Base-by-base conservation (phyloP, 1,140 invertebrate genomes). In the Drosophila subpulchrella region DNA sequence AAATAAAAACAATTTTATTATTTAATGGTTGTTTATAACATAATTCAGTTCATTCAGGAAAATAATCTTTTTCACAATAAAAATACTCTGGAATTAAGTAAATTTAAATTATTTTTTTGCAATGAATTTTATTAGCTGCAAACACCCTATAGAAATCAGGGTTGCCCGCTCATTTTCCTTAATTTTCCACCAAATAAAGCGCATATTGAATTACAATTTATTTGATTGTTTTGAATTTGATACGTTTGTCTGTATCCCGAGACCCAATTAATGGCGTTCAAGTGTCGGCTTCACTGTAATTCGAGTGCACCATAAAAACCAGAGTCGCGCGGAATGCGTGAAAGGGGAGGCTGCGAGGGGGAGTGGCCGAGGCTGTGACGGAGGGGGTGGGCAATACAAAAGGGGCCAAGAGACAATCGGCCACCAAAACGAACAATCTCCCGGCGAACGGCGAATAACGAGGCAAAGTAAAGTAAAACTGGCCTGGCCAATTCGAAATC, bases 401-500 rank as follows among this genome's bases (percentile, higher is more conserved):
- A 41, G 55, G 63, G 76, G 17, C 41, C n/a, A 57, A 66, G 67
- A 41, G 70, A 74, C 75, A 57, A 62, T 54, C 63, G 61, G 59
- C 48, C 13, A 51, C 27, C n/a, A 54, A 15, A 54, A 47, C 55
- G 32, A 74, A 65, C 60, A 61, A 67, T 75, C 60, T 65, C n/a
- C 15, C 38, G 32, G 20, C 38, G n/a, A 66, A 55, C 36, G 53
- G 20, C 44, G 34, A 50, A 38, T 44, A 36, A 60, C 41, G 41
- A 68, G 56, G 54, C 60, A 20, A 32, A 62, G 60, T 62, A 53
- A 51, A 75, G 60, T 62, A 53, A 51, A 75, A 54, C 61, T 60
- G 60, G 80, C 58, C 76, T 57, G 61, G 53, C 50, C 73, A 70
- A 84, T 74, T 73, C 72, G 44, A 70, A 73, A 76, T 68, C 58